Evolutionary conservation across 1,140 invertebrate species (phyloP).

Genomic region (Meloidogyne floridensis): DNA sequence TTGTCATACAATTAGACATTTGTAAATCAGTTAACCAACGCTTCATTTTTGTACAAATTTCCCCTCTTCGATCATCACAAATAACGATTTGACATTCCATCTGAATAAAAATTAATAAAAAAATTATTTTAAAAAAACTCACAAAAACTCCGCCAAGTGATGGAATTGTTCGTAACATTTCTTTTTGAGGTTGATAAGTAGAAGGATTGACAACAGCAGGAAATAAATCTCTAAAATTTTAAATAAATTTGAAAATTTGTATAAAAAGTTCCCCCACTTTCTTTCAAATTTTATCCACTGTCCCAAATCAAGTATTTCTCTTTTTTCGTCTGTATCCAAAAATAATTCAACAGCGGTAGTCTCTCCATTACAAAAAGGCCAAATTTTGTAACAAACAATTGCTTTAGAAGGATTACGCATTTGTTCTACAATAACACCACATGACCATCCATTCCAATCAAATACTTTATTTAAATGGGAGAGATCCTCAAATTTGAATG

Average conservation of each 20-base stretch:
- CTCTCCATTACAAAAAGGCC: conserved; percentile 21
- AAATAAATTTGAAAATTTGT: neutral
- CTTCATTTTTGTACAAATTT: conserved; percentile 10
- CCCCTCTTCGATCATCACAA: neutral
- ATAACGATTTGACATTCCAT: conserved; percentile 21
- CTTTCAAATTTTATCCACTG: conserved; percentile 26
- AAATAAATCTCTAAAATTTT: conserved; percentile 9
- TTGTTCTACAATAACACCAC: conserved; percentile 6
- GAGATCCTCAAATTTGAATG: neutral
- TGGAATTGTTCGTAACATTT: conserved; percentile 15
- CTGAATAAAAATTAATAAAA: neutral
- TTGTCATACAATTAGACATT: neutral
- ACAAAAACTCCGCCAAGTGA: conserved; percentile 17
- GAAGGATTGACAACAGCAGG: conserved; percentile 15
- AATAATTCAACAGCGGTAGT: neutral
- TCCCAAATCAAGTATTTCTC: conserved; percentile 4
- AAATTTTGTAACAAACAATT: conserved; percentile 7
- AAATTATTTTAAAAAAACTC: neutral
- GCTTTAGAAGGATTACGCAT: neutral
- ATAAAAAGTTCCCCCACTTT: conserved; percentile 8
- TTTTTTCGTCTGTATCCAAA: conserved; percentile 13
- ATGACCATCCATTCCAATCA: conserved; percentile 25
- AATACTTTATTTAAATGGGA: conserved; percentile 3
- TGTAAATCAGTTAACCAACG: conserved; percentile 7
- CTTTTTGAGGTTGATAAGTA: neutral